Conservation (phyloP, 2,888 invertebrate species). For the Latrodectus elegans region DNA sequence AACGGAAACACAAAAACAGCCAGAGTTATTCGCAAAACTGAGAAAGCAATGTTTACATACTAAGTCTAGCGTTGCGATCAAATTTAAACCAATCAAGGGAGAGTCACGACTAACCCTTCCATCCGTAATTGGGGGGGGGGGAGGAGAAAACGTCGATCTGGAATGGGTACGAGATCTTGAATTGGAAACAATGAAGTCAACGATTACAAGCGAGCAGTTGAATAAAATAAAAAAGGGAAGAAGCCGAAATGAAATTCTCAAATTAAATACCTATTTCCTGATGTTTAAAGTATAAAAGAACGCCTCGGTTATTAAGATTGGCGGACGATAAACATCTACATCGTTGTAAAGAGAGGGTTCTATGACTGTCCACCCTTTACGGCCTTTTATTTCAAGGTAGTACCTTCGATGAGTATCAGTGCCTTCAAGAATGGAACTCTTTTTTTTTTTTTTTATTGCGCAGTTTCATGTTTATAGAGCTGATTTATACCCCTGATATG, state of each 20-base stretch:
- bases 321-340: slow-evolving; percentile 38
- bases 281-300: slow-evolving; percentile 49
- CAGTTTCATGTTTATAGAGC: slow-evolving; percentile 21
- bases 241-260: slow-evolving; percentile 12
- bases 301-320: slow-evolving; percentile 66
- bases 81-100: too few species aligned
- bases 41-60: too few species aligned
- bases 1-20: too few species aligned
- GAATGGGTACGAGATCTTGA: too few species aligned
- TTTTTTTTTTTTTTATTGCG: slow-evolving; percentile 10
- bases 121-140: too few species aligned
- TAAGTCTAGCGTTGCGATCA: too few species aligned
- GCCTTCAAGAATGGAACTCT: slow-evolving; percentile 22
- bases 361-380: slow-evolving; percentile 15
- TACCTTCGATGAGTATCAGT: slow-evolving; percentile 35
- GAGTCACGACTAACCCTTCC: too few species aligned
- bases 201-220: neutral
- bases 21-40: too few species aligned
- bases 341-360: slow-evolving; percentile 19
- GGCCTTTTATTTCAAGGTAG: slow-evolving; percentile 36
- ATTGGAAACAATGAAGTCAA: neutral
- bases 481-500: slow-evolving; percentile 6
- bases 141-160: too few species aligned
- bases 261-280: slow-evolving; percentile 45
- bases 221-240: neutral